These are phyloP conservation scores for Laterallus jamaicensis DNA, from an alignment of 2,113 vertebrate genomes.

Conservation along the genomic window DNA sequence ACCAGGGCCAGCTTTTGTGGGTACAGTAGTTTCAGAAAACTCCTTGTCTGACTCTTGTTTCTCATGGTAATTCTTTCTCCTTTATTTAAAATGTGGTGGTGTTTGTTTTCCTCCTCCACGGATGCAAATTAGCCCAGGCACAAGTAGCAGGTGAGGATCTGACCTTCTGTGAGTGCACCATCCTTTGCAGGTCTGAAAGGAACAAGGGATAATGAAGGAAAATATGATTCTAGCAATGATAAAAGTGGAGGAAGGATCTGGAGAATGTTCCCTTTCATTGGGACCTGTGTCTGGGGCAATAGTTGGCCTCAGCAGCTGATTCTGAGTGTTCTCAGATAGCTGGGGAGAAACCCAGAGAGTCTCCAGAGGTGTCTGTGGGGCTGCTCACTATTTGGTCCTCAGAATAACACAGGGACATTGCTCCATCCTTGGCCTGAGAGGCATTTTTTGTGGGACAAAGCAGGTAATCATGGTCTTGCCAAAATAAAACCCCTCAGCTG, in stretches of 20 bases:
- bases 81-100: neutral
- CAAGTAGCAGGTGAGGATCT: neutral
- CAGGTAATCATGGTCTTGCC: neutral
- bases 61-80: neutral
- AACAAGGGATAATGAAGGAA: neutral
- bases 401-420: neutral
- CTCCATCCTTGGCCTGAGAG: neutral
- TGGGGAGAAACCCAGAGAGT: neutral
- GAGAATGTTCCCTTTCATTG: neutral
- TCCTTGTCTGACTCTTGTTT: neutral
- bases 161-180: accelerated
- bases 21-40: neutral
- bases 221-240: neutral
- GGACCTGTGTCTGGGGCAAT: neutral
- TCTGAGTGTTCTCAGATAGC: neutral
- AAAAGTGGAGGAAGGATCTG: neutral
- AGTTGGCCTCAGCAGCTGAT: neutral
- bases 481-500: neutral
- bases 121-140: neutral
- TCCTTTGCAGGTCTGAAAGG: neutral
- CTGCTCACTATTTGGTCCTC: neutral
- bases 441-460: neutral
- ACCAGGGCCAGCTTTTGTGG: neutral
- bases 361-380: neutral
- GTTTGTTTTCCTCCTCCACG: accelerated